Evolutionary conservation across 2,888 invertebrate species (phyloP).

Genomic region (Bugula neritina): DNA sequence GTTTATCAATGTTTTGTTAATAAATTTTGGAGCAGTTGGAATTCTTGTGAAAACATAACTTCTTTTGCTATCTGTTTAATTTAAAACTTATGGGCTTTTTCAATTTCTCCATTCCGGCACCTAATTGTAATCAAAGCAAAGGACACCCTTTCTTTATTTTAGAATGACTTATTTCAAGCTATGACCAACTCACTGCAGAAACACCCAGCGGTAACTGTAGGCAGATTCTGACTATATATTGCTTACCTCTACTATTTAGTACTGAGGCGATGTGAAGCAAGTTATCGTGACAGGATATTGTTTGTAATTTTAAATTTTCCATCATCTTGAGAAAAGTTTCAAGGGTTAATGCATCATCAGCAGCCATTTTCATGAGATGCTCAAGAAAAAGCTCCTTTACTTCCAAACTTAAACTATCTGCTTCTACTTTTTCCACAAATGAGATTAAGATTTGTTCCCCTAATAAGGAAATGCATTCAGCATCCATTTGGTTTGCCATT

Average conservation of each 20-base stretch:
- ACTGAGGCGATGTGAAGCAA: constrained; percentile 44
- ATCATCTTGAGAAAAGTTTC: constrained; percentile 46
- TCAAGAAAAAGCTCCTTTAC: constrained; percentile 36
- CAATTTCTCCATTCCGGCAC: too few species aligned
- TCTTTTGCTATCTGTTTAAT: too few species aligned
- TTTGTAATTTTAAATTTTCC: constrained; percentile 40
- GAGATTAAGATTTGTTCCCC: background rate
- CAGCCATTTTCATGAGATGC: constrained; percentile 44
- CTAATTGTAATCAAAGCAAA: too few species aligned
- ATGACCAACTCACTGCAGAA: too few species aligned
- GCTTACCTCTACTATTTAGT: constrained; percentile 44
- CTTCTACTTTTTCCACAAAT: constrained; percentile 4
- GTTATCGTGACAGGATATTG: constrained; percentile 40
- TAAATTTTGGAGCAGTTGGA: too few species aligned
- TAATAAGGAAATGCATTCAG: background rate
- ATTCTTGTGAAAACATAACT: too few species aligned
- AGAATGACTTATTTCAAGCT: too few species aligned
- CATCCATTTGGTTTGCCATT: constrained; percentile 21
- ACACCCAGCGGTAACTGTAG: too few species aligned
- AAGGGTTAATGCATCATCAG: constrained; percentile 41
- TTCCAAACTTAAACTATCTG: background rate
- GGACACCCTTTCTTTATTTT: too few species aligned
- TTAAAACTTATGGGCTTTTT: too few species aligned
- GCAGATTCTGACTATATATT: too few species aligned
- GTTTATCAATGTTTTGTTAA: too few species aligned